Percentiles rank a stretch among this genome's conserved stretches.
Evolutionary conservation across 2,113 vertebrate species (phyloP).

Genomic region (Lepus europaeus): DNA sequence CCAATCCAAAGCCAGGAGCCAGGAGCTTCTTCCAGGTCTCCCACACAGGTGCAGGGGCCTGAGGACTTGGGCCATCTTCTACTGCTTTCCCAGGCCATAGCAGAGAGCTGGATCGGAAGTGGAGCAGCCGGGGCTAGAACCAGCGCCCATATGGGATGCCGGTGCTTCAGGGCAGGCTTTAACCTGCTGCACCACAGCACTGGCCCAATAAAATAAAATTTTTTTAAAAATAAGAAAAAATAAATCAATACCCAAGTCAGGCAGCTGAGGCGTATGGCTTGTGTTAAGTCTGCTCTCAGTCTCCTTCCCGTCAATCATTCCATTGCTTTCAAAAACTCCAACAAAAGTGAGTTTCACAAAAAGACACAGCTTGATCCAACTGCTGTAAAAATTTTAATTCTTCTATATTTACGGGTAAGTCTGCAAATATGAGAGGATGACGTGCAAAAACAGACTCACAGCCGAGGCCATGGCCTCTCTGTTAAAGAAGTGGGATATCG

Average conservation of each 20-base stretch:
- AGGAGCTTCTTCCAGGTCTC: too few relatives aligned
- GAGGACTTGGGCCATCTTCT: too few relatives aligned
- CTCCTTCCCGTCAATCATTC: not conserved
- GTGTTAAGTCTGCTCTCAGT: not conserved
- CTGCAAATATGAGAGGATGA: not conserved
- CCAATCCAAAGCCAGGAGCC: too few relatives aligned
- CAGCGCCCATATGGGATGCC: too few relatives aligned
- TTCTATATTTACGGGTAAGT: not conserved
- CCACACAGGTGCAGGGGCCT: too few relatives aligned
- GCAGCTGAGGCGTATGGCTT: not conserved
- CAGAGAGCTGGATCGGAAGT: too few relatives aligned
- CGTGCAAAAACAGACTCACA: not conserved
- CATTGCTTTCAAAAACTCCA: not conserved
- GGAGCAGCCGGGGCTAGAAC: too few relatives aligned
- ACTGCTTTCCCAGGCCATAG: too few relatives aligned
- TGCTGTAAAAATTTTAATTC: not conserved
- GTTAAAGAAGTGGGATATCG: not conserved
- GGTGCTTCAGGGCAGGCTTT: too few relatives aligned
- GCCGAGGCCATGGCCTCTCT: not conserved
- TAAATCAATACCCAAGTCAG: not conserved
- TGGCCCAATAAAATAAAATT: too few relatives aligned
- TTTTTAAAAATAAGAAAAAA: too few relatives aligned
- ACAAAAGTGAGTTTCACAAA: conserved; percentile 15
- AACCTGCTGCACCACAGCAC: too few relatives aligned
- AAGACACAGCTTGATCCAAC: not conserved